Conservation (phyloP, 2,797 vertebrate genomes). For the Podargus strigoides region DNA sequence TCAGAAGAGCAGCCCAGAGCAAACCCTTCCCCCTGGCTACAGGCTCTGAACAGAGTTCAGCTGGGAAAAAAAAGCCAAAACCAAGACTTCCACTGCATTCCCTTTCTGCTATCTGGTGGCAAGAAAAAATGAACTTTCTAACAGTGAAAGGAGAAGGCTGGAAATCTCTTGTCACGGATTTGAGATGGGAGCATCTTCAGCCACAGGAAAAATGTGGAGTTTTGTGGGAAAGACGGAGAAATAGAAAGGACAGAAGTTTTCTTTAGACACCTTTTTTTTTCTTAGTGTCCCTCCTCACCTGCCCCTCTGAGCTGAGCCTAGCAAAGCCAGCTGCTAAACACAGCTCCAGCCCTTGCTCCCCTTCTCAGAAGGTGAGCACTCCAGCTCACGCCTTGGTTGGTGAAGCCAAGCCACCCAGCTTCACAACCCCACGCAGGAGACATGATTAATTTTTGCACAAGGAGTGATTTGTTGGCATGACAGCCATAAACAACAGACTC, state of each 20-base stretch:
- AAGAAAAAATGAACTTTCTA: not conserved
- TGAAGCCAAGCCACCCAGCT: not conserved
- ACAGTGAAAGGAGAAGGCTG: not conserved
- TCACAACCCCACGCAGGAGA: not conserved
- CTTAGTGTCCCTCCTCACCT: not conserved
- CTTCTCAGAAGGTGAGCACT: not conserved
- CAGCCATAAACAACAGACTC: slow-evolving; percentile 76
- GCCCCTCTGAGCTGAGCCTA: not conserved
- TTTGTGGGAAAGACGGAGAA: not conserved
- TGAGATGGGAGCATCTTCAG: not conserved
- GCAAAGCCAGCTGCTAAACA: not conserved
- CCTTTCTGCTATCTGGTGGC: not conserved
- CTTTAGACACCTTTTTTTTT: not conserved
- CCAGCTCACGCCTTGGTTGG: not conserved
- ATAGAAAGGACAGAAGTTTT: not conserved
- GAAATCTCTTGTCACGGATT: not conserved
- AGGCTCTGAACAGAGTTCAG: not conserved
- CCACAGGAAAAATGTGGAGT: not conserved
- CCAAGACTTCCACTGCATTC: not conserved
- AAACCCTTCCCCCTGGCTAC: not conserved
- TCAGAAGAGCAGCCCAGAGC: not conserved
- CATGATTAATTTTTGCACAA: slow-evolving; percentile 48
- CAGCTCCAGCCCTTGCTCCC: not conserved
- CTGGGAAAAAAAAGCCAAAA: not conserved
- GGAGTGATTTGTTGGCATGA: slow-evolving; percentile 35